Conservation (phyloP, 2,888 invertebrate genomes). For the Andrena bucephala region DNA sequence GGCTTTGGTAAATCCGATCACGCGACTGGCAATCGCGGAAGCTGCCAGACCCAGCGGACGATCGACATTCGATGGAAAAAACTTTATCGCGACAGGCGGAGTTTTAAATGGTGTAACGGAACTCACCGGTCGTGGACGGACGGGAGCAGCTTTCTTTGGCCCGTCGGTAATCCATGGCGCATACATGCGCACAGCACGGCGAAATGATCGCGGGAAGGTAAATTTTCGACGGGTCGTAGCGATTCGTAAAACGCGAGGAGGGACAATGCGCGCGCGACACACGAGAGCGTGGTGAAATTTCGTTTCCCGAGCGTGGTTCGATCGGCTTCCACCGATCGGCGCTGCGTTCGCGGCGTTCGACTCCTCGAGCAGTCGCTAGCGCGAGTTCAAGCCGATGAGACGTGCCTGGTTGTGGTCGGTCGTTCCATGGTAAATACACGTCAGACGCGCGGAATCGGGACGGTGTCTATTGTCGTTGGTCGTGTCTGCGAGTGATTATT, state of each 20-base stretch:
- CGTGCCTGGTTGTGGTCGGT: conserved; percentile 48
- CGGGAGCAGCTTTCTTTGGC: neutral
- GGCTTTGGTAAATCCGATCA: no score
- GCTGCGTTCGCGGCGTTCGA: conserved; percentile 57
- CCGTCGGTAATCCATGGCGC: no score
- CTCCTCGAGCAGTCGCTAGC: conserved; percentile 76
- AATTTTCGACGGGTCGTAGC: conserved; percentile 4
- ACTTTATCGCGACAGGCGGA: neutral
- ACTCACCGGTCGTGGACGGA: neutral
- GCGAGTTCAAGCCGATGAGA: conserved; percentile 76
- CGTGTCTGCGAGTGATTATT: conserved; percentile 41
- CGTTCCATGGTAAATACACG: conserved; percentile 43
- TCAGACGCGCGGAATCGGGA: conserved; percentile 59
- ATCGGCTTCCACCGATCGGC: conserved; percentile 68
- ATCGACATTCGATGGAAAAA: neutral
- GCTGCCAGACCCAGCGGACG: no score
- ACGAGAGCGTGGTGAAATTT: conserved; percentile 49
- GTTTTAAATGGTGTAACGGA: neutral
- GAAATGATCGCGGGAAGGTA: neutral
- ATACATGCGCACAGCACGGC: no score
- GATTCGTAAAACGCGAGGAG: neutral
- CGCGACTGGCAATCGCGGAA: no score
- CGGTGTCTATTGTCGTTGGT: conserved; percentile 45
- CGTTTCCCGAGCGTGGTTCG: conserved; percentile 51
- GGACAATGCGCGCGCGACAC: conserved; percentile 14